These are phyloP conservation scores for Catharus ustulatus DNA, from an alignment of 2,797 vertebrate species.

Conservation along the genomic window DNA sequence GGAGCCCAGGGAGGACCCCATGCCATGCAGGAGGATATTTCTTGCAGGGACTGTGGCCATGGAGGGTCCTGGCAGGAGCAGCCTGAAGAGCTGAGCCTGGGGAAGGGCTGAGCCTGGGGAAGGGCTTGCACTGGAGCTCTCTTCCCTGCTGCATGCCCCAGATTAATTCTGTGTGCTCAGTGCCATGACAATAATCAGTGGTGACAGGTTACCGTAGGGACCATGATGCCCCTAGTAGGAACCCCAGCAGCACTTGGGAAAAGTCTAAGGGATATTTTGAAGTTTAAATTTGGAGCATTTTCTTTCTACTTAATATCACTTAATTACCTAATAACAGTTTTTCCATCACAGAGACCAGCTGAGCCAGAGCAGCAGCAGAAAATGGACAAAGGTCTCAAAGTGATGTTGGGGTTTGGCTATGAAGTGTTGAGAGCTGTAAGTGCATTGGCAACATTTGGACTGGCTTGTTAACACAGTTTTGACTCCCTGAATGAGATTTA, in stretches of 20 bases:
- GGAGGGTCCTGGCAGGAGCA: background rate
- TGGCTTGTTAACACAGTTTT: background rate
- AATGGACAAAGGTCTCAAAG: background rate
- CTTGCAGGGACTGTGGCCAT: accelerated
- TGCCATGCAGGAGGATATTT: background rate
- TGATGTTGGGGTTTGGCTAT: background rate
- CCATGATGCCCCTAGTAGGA: accelerated
- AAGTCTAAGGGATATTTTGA: background rate
- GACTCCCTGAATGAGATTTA: background rate
- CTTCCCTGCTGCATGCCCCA: background rate
- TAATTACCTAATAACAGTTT: background rate
- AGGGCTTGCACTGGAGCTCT: background rate
- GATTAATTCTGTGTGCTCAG: background rate
- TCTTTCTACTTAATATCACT: background rate
- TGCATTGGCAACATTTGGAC: background rate
- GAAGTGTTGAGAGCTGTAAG: background rate
- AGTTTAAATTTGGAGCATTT: background rate
- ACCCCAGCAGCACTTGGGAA: background rate
- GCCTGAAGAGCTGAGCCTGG: background rate
- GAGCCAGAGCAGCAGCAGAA: background rate
- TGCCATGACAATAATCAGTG: background rate
- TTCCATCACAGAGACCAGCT: background rate
- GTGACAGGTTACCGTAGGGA: background rate
- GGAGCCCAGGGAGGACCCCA: background rate
- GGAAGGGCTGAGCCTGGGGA: background rate